Base-by-base conservation (phyloP, 1,140 invertebrate genomes). In the Temnothorax nylanderi region DNA sequence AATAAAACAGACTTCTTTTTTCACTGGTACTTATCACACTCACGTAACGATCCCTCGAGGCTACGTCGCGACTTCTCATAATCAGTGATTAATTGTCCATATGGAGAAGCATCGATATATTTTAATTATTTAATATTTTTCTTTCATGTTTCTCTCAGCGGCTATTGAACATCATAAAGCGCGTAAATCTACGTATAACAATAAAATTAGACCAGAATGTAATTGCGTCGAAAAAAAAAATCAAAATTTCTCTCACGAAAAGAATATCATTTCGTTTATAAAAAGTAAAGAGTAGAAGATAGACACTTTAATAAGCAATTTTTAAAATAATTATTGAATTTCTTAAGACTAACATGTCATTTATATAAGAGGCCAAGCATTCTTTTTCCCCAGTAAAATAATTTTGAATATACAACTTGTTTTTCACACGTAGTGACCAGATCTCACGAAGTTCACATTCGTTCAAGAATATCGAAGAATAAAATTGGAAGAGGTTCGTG, bases 1-100 rank as follows among this genome's bases (percentile, higher is more conserved):
- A 67, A 78, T 58, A 78, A 18, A 58, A 80, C n/a, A 80, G 18
- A 54, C 26, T 26, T 18, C n/a, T 56, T 80, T 80, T 80, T 80
- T 80, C 47, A 67, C n/a, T 3, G 11, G 47, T 69, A 21, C 16
- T 80, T 67, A 80, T 80, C 77, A 80, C 62, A 51, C 32, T 78
- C 3, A 1, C 26, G 56, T 64, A 32, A 64, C 44, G 62, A 67
- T 67, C 18, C 47, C 34, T 80, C 32, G 26, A 80, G 21, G n/a
- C 41, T 54, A 51, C 21, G 8, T 54, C 34, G 8, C 56, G 37
- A 13, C 10, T 47, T 77, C 1, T 77, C 41, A 77, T 77, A 10
- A 69, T 44, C 10, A 34, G 11, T 41, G 6, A 76, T 21, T 76
- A 76, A 62, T 44, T 11, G 56, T 21, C 16, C 16, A 2, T 64